These are phyloP conservation scores for Acronicta leporina DNA, from an alignment of 2,888 invertebrate genomes.

Conservation along the genomic window DNA sequence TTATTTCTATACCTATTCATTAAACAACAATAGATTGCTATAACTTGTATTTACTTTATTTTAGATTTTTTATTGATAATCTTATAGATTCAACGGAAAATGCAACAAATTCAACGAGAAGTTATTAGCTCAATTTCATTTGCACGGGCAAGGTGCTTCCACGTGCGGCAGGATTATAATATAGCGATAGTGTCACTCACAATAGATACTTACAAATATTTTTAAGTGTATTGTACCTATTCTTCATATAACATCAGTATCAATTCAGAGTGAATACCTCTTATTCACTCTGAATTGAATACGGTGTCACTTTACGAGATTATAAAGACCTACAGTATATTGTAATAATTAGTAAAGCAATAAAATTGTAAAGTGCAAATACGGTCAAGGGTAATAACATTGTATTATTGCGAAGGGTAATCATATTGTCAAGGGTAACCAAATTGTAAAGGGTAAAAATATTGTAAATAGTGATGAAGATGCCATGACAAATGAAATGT, in stretches of 20 bases:
- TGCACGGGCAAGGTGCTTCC: slow-evolving; percentile 5
- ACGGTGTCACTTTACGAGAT: too few species aligned
- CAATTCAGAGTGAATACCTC: too few species aligned
- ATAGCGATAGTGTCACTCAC: not conserved
- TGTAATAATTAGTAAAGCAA: too few species aligned
- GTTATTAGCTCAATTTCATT: slow-evolving; percentile 41
- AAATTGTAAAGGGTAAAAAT: not conserved
- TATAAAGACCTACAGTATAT: too few species aligned
- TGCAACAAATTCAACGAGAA: slow-evolving; percentile 26
- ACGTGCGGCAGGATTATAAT: slow-evolving; percentile 10
- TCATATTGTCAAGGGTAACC: not conserved
- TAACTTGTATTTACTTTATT: too few species aligned
- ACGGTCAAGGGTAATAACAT: not conserved
- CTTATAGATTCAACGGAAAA: slow-evolving; percentile 13
- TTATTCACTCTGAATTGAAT: too few species aligned
- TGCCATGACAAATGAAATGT: not conserved
- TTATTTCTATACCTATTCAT: too few species aligned
- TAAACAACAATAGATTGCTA: too few species aligned
- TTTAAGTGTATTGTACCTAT: too few species aligned
- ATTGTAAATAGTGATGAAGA: not conserved
- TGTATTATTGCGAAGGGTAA: not conserved
- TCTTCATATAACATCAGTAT: too few species aligned
- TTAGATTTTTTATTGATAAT: slow-evolving; percentile 9
- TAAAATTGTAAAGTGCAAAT: not conserved
- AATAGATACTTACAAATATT: too few species aligned